Evolutionary conservation across 2,797 vertebrate species (phyloP), one percentile per base, ranked within the genome.

Genomic region (Sardinella longiceps): DNA sequence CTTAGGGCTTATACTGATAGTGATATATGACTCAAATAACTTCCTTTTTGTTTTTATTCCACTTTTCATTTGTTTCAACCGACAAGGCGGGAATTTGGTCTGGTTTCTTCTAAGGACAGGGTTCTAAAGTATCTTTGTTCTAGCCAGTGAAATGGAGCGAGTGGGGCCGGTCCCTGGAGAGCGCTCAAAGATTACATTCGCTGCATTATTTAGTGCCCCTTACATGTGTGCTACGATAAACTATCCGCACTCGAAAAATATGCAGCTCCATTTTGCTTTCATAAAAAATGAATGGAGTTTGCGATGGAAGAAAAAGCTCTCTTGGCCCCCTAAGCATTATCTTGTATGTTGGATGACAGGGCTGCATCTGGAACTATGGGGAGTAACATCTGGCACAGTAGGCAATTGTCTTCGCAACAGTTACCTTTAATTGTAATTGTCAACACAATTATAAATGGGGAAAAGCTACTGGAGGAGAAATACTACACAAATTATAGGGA

Each of bases 181-280:
- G 85, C 81, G 9, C 77, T 84, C 85, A 85, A 83, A 86, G 86
- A 90, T 92, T 88, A 88, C 50, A 85, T 85, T 84, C 63, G 30
- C 81, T 92, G 90, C 88, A 94, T 92, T 92, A 92, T 91, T 92
- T 81, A 92, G 81, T 30, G 82, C 84, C 83, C 37, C 37, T 33
- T 87, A 88, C 88, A 90, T 81, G 82, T 83, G 82, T 88, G 81
- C 88, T 60, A 50, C 82, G 82, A 86, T 87, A 83, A 87, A 89
- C 82, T 39, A 30, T 74, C 45, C 70, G 84, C 80, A 86, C 87
- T 70, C 77, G 70, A 58, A 82, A 86, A 84, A 86, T 87, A 88
- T 82, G 84, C 63, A 50, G 81, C 85, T 86, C 83, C 87, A 87
- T 92, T 92, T 91, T 92, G 87, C 86, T 88, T 81, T 90, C 88